These are phyloP conservation scores for Dolichopus griseipennis DNA, from an alignment of 2,888 invertebrate species.

Conservation along the genomic window DNA sequence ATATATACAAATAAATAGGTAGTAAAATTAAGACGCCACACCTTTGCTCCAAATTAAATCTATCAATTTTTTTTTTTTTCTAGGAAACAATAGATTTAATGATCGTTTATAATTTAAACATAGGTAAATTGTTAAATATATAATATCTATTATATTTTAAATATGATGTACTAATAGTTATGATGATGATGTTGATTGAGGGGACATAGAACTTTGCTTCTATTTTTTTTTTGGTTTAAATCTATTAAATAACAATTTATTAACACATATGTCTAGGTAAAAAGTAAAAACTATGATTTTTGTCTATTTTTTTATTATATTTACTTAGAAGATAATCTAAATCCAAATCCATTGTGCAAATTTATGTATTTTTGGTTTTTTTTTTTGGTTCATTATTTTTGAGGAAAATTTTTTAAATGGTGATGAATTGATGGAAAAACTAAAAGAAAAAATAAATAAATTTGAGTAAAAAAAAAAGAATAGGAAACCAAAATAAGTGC, in stretches of 20 bases:
- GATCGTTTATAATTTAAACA: neutral
- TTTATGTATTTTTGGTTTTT: too few species aligned
- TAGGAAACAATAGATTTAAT: neutral
- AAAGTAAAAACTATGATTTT: too few species aligned
- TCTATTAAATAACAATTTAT: neutral
- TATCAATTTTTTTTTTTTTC: neutral
- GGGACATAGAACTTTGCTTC: neutral
- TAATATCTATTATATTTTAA: neutral
- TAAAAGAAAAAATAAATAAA: too few species aligned
- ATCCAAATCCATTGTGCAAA: neutral
- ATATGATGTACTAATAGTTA: neutral
- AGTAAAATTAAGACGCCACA: neutral
- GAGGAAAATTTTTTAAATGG: too few species aligned
- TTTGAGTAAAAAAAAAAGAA: too few species aligned
- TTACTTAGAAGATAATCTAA: neutral
- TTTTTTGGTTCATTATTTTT: too few species aligned
- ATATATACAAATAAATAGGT: too few species aligned
- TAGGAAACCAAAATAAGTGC: too few species aligned
- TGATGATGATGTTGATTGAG: neutral
- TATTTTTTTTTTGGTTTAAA: neutral
- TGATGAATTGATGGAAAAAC: too few species aligned
- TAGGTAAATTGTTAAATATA: too few species aligned
- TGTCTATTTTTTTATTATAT: neutral
- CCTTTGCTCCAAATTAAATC: neutral
- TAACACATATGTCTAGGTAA: too few species aligned